Evolutionary conservation across 2,888 invertebrate genomes (phyloP).

Genomic region (Lasiommata megera): DNA sequence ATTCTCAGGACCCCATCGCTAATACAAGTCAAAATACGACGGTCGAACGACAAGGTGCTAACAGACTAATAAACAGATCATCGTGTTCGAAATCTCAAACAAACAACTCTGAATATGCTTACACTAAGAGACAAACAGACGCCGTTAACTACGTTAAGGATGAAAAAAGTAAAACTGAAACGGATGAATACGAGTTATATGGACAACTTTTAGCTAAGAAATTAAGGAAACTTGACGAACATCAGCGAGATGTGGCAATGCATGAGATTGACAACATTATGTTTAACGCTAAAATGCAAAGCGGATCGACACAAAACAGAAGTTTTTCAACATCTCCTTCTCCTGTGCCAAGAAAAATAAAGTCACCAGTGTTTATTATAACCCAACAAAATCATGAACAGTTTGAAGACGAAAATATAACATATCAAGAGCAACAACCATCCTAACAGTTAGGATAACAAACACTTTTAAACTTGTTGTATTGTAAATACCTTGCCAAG

Average conservation of each 20-base stretch:
- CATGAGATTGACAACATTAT: constrained; percentile 72
- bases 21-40: constrained; percentile 35
- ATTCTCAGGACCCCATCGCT: constrained; percentile 36
- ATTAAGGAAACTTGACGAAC: constrained; percentile 63
- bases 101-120: constrained; percentile 23
- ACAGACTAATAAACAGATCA: constrained; percentile 14
- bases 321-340: constrained; percentile 51
- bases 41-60: constrained; percentile 32
- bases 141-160: constrained; percentile 28
- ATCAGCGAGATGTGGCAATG: constrained; percentile 67
- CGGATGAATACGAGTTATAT: constrained; percentile 68
- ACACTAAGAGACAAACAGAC: constrained; percentile 38
- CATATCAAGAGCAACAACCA: constrained; percentile 44
- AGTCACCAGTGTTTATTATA: constrained; percentile 60
- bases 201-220: constrained; percentile 68
- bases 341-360: constrained; percentile 48
- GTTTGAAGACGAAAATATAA: constrained; percentile 57
- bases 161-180: constrained; percentile 37
- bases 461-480: no score
- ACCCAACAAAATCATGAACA: constrained; percentile 47
- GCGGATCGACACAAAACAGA: constrained; percentile 37
- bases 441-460: no score
- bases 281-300: constrained; percentile 65
- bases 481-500: no score
- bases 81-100: constrained; percentile 20